Evolutionary conservation across 2,888 invertebrate genomes (phyloP).

Genomic region (Anorthoa munda): DNA sequence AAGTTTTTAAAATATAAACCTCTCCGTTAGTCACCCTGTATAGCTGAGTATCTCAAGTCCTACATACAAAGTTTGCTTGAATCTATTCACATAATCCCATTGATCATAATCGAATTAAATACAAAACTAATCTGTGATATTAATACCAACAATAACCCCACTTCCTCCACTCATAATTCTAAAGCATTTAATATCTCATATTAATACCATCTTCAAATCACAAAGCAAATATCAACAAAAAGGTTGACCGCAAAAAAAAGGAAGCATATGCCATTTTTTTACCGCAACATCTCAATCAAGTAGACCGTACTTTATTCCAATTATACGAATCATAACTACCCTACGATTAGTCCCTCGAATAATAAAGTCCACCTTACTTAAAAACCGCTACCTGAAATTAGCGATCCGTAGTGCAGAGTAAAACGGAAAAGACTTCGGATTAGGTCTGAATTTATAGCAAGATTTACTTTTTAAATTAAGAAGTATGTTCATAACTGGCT

Average conservation of each 20-base stretch:
- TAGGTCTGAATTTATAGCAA: neutral
- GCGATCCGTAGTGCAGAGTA: slow-evolving; percentile 40
- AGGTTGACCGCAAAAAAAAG: slow-evolving; percentile 42
- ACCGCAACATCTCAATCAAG: slow-evolving; percentile 61
- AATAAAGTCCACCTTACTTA: slow-evolving; percentile 58
- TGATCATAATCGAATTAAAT: slow-evolving; percentile 29
- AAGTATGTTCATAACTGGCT: no score
- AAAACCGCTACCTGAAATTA: slow-evolving; percentile 64
- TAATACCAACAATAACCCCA: slow-evolving; percentile 14
- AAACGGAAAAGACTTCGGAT: neutral
- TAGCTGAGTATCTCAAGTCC: no score
- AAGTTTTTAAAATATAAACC: no score
- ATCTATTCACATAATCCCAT: neutral
- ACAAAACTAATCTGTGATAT: slow-evolving; percentile 21
- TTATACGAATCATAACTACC: slow-evolving; percentile 61
- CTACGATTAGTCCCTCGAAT: slow-evolving; percentile 55
- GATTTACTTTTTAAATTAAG: neutral
- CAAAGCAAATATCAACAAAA: slow-evolving; percentile 55
- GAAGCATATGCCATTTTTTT: slow-evolving; percentile 53
- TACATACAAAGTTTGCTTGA: neutral
- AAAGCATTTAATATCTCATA: slow-evolving; percentile 29
- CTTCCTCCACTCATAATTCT: slow-evolving; percentile 9
- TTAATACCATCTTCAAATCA: slow-evolving; percentile 28
- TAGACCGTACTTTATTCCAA: slow-evolving; percentile 56
- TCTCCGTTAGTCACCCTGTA: no score